Evolutionary conservation across 2,113 vertebrate species (phyloP), one percentile per base, ranked within the genome.

Genomic region (Entelurus aequoreus): DNA sequence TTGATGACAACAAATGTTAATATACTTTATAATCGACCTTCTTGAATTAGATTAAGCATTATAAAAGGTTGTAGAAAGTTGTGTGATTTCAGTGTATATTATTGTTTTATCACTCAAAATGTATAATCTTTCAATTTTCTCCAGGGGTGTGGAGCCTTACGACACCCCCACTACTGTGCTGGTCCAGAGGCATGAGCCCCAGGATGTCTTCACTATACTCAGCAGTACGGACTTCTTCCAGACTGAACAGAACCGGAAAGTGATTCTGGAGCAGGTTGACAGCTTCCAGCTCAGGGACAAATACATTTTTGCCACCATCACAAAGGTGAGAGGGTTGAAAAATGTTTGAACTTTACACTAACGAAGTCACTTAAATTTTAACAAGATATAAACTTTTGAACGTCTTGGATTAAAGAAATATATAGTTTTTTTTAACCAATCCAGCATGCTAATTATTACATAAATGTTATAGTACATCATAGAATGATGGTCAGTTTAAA

Each of bases 151-250:
- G 0, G 94, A 97, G 68, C 94, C 96, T 0, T 94, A 94, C 0
- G 97, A 99, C 79, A 87, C 91, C 28, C 89, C 93, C 0, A 93
- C 82, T 10, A 92, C 92, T 0, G 90, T 99, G 78, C 93, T 97
- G 50, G 79, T 99, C 6, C 94, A 98, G 79, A 91, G 97, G 5
- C 93, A 95, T 0, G 94, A 99, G 69, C 97, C 97, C 3, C 93
- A 92, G 0, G 94, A 93, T 0, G 86, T 90, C 19, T 97, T 94
- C 1, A 97, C 92, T 0, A 63, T 99, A 52, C 86, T 98, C 67
- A 93, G 93, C 82, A 98, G 95, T 83, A 95, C 92, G 0, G 96
- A 99, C 82, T 99, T 96, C 90, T 99, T 97, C 81, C 95, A 99
- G 84, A 95, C 91, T 46, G 87, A 90, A 13, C 92, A 94, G 76